phyloP scores from a whole-genome alignment of 1,140 invertebrate species.

The Dolichoris vasculosae region DNA sequence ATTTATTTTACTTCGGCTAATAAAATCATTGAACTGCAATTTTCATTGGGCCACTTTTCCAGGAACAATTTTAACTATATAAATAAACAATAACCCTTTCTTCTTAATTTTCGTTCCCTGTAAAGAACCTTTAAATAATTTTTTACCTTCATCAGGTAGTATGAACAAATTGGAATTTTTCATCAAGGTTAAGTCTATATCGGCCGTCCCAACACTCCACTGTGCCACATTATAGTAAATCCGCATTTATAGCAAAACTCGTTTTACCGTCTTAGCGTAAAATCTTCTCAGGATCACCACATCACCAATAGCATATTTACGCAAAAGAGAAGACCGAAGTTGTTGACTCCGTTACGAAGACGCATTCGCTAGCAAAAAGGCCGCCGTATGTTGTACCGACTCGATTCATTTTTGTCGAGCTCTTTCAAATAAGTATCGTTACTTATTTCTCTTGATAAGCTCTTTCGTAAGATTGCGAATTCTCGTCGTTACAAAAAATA shows the following conservation, averaged over 20 bases:
- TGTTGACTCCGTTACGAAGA: conserved; percentile 36
- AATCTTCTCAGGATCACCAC: background rate
- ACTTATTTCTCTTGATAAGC: conserved; percentile 35
- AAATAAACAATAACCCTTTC: background rate
- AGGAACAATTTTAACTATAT: no score
- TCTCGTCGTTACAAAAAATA: background rate
- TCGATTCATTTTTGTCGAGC: background rate
- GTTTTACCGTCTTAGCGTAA: conserved; percentile 16
- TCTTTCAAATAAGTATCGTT: conserved; percentile 39
- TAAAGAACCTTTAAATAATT: background rate
- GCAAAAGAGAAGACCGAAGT: background rate
- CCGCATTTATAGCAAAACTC: conserved; percentile 34
- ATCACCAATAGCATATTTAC: background rate
- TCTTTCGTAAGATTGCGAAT: background rate
- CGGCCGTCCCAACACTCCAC: background rate
- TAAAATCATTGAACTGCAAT: no score
- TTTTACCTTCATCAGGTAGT: background rate
- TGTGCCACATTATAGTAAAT: background rate
- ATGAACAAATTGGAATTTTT: background rate
- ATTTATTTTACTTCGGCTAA: no score
- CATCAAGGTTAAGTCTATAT: background rate
- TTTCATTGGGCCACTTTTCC: no score
- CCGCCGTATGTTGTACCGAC: background rate
- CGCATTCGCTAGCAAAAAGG: conserved; percentile 9
- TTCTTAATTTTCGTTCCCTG: background rate